Conservation (phyloP, 2,797 vertebrate species). For the Neopelma chrysocephalum region DNA sequence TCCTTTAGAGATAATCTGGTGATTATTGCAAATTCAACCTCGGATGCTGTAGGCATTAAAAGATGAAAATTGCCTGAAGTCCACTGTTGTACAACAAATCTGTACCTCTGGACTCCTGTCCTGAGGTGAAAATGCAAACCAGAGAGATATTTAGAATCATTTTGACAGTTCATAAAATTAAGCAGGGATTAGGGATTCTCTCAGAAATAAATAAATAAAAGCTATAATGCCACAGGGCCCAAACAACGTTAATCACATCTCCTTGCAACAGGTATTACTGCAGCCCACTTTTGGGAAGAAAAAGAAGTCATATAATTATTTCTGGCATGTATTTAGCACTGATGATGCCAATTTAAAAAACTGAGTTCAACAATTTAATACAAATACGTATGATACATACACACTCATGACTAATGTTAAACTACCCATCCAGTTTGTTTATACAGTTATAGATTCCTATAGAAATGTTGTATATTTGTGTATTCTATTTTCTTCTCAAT, state of each 20-base stretch:
- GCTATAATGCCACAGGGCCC: constrained; percentile 71
- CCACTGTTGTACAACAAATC: constrained; percentile 75
- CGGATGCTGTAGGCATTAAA: constrained; percentile 69
- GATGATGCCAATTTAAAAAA: not conserved
- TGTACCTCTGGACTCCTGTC: constrained; percentile 77
- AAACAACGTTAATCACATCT: constrained; percentile 57
- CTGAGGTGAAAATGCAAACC: constrained; percentile 80
- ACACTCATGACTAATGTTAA: not conserved
- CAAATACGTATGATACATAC: not conserved
- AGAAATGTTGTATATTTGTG: not conserved
- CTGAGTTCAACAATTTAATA: not conserved
- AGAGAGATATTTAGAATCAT: constrained; percentile 78
- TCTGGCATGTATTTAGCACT: not conserved
- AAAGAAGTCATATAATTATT: constrained; percentile 52
- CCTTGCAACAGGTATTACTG: constrained; percentile 72
- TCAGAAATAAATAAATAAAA: constrained; percentile 60
- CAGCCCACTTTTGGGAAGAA: not conserved
- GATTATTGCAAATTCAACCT: constrained; percentile 77
- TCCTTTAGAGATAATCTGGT: constrained; percentile 80
- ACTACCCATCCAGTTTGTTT: not conserved
- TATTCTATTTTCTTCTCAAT: constrained; percentile 18
- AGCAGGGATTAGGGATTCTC: constrained; percentile 79
- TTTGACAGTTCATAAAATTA: constrained; percentile 83
- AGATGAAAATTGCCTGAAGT: constrained; percentile 81
- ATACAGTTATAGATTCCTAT: not conserved